Percentiles rank a stretch among this genome's conserved stretches.
phyloP scores from a whole-genome alignment of 2,888 invertebrate species.

The Rotaria sp. region DNA sequence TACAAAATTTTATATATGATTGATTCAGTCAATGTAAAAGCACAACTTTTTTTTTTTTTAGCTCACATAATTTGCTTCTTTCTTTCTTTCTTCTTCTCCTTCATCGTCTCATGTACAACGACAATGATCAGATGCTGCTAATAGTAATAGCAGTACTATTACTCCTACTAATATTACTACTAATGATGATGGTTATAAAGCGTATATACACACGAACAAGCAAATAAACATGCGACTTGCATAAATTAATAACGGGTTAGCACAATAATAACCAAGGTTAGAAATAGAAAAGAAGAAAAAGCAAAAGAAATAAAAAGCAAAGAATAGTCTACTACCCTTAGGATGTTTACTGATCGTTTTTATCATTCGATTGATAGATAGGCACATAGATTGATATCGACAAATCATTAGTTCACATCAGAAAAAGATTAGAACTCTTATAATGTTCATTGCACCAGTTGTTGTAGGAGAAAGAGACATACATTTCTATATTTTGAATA shows the following conservation, averaged over 20 bases:
- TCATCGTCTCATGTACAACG: not conserved
- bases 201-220: not conserved
- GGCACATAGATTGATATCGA: not conserved
- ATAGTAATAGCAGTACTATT: not conserved
- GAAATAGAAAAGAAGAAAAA: not conserved
- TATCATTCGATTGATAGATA: not conserved
- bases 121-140: not conserved
- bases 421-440: not conserved
- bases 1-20: not conserved
- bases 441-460: conserved; percentile 4
- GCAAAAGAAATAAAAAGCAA: not conserved
- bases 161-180: not conserved
- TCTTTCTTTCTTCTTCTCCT: not conserved
- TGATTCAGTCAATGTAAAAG: not conserved
- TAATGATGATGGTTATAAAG: not conserved
- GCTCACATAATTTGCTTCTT: not conserved
- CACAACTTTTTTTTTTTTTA: not conserved
- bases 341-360: not conserved
- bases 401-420: not conserved
- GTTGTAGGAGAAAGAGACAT: not conserved
- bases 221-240: not conserved
- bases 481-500: not conserved
- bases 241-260: not conserved
- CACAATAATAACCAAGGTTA: not conserved
- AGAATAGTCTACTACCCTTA: not conserved